Conservation (phyloP, 2,113 vertebrate genomes). For the Solea solea region DNA sequence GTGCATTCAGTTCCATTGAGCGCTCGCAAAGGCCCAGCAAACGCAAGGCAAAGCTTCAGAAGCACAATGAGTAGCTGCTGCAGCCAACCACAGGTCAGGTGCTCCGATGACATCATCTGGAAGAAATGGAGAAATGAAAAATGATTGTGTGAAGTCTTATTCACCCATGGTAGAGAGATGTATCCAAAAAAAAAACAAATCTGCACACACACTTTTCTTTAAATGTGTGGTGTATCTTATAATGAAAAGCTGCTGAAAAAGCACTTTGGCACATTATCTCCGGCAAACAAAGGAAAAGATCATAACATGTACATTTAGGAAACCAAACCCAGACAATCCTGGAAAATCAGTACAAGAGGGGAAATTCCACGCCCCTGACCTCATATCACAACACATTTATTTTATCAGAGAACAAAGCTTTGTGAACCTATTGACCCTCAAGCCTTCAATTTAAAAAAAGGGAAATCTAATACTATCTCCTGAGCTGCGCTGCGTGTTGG, state of each 20-base stretch:
- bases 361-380: constrained; percentile 37
- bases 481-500: constrained; percentile 1
- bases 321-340: constrained; percentile 54
- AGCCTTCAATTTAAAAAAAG: constrained; percentile 5
- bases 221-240: neutral
- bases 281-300: constrained; percentile 33
- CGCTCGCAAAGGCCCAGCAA: constrained; percentile 57
- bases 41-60: constrained; percentile 69
- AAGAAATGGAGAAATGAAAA: constrained; percentile 53
- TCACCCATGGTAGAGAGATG: constrained; percentile 1
- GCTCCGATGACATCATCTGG: constrained; percentile 80
- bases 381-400: constrained; percentile 45
- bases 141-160: constrained; percentile 5
- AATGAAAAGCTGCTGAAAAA: neutral
- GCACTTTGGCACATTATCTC: constrained; percentile 6
- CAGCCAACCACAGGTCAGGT: constrained; percentile 74
- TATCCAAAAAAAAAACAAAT: constrained; percentile 22
- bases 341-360: constrained; percentile 39
- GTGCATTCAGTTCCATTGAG: constrained; percentile 74
- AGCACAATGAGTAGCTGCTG: constrained; percentile 75
- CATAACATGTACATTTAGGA: constrained; percentile 31
- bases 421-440: constrained; percentile 47
- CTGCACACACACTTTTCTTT: neutral
- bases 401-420: constrained; percentile 49
- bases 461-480: constrained; percentile 1